Evolutionary conservation across 2,113 vertebrate species (phyloP).

Genomic region (Neodon shergylaensis): DNA sequence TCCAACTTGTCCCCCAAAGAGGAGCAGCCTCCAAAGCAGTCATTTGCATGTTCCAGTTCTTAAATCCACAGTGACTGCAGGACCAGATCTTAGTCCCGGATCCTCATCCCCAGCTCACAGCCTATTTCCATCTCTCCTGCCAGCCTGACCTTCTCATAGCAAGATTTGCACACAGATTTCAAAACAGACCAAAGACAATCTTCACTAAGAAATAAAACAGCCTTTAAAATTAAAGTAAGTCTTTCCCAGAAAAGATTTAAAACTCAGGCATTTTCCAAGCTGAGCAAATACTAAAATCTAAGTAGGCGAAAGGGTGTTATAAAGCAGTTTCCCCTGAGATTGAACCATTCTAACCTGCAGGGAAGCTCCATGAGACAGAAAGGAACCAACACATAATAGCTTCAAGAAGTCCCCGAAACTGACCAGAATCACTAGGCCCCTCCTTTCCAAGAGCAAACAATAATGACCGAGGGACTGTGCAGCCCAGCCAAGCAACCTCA

Average conservation of each 20-base stretch:
- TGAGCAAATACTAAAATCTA: constrained; percentile 8
- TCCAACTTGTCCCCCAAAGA: not conserved
- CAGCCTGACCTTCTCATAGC: not conserved
- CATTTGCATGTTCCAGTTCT: not conserved
- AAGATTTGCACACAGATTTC: not conserved
- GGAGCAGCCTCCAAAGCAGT: not conserved
- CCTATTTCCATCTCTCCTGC: not conserved
- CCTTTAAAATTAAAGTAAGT: constrained; percentile 27
- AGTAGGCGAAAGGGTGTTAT: not conserved
- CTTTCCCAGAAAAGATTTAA: constrained; percentile 32
- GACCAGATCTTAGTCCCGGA: not conserved
- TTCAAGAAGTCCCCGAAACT: not conserved
- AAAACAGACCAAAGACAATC: not conserved
- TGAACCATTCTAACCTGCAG: not conserved
- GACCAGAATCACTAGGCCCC: not conserved
- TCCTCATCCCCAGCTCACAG: not conserved
- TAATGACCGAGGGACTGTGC: not conserved
- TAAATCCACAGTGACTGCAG: not conserved
- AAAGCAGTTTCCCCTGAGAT: not conserved
- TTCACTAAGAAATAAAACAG: constrained; percentile 37
- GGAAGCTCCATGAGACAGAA: not conserved
- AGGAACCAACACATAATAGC: not conserved
- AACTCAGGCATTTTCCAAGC: constrained; percentile 7
- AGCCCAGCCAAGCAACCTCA: not conserved
- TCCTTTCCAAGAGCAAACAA: not conserved